Evolutionary conservation across 2,797 vertebrate species (phyloP), one percentile per base, ranked within the genome.

Genomic region (Cuniculus paca): DNA sequence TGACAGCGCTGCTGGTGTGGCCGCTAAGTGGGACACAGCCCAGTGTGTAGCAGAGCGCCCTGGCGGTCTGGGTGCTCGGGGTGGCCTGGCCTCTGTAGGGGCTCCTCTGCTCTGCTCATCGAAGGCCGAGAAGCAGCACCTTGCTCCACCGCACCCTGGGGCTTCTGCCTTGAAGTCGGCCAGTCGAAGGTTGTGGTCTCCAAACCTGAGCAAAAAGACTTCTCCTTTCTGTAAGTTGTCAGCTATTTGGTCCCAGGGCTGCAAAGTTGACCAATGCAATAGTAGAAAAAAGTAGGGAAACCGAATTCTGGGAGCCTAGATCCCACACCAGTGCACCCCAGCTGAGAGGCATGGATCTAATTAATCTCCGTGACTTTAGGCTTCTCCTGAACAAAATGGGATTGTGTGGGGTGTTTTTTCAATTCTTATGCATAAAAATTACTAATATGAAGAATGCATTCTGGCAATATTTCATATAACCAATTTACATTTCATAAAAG

Each of bases 401-500:
- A 75, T 1, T 78, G 22, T 50, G 7, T n/a, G 28, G 95, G 34
- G 48, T 77, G 20, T 1, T 56, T 94, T 90, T 72, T n/a, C 60
- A 91, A 26, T 50, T 19, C 16, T 60, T 36, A 80, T 61, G 42
- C 36, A 89, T 24, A 70, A 89, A 91, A 80, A 24, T 74, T 90
- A 87, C 28, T 60, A 95, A 72, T 58, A 48, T 48, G 65, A 80
- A 77, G 58, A 80, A 42, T 84, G 8, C 70, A 52, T 72, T 8
- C 36, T 34, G 26, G 14, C 39, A 82, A 26, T 86, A 94, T 89
- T 91, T 82, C 68, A 45, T 61, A 52, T 54, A 48, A 83, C 8
- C 79, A 17, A 90, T n/a, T 95, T 82, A 88, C 22, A 88, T 39
- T 92, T 90, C 74, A 85, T 13, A 75, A 92, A 92, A 82, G 45